phyloP scores from a whole-genome alignment of 1,140 invertebrate species.

The Megathymus violae region DNA sequence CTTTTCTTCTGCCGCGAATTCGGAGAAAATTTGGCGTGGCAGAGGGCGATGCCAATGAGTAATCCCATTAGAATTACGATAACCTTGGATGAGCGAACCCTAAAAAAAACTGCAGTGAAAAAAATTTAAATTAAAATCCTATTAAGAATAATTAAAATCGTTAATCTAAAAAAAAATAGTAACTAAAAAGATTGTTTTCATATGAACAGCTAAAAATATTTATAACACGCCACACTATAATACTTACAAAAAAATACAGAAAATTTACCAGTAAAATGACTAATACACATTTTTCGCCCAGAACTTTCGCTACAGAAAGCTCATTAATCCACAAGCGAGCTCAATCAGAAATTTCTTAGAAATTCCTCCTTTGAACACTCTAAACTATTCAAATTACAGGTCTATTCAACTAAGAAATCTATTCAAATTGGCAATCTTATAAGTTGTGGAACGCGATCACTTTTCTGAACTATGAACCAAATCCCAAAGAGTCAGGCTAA shows the following conservation, averaged over 20 bases:
- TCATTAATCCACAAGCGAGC: constrained; percentile 11
- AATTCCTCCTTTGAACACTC: constrained; percentile 12
- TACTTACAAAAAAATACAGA: not conserved
- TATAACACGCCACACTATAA: no score
- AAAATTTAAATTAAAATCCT: no score
- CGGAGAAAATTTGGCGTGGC: no score
- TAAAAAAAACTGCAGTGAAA: no score
- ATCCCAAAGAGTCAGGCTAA: constrained; percentile 3
- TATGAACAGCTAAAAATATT: no score
- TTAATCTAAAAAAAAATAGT: no score
- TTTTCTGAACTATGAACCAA: constrained; percentile 10
- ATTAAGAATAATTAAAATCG: no score
- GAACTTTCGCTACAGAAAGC: constrained; percentile 7
- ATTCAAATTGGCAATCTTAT: constrained; percentile 20
- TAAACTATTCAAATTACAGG: constrained; percentile 18
- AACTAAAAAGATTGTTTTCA: no score
- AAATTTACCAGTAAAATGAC: not conserved
- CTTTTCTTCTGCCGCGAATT: no score
- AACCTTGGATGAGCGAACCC: no score
- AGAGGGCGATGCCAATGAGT: no score
- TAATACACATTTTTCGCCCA: not conserved
- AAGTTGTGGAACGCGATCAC: constrained; percentile 10
- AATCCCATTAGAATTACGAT: no score
- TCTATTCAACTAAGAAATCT: constrained; percentile 19
- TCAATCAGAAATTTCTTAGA: constrained; percentile 16